Evolutionary conservation across 2,113 vertebrate genomes (phyloP), one percentile per base, ranked within the genome.

Genomic region (Myotis davidii): DNA sequence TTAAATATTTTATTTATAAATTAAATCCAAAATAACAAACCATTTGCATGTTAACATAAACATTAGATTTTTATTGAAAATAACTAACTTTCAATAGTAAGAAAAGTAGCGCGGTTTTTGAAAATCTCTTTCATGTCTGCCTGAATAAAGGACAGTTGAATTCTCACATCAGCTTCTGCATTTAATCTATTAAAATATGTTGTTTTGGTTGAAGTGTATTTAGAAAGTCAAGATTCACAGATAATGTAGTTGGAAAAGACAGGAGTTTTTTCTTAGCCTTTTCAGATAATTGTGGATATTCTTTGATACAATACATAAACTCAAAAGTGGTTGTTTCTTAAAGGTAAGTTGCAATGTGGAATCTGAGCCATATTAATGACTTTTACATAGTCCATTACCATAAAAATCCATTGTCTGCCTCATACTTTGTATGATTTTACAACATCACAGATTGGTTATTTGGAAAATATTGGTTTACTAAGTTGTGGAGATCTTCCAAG

Each of bases 211-310:
- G 8, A 48, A 37, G 21, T 56, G n/a, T 37, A 16, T 72, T 16
- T 61, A 56, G 61, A 83, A 84, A 88, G 70, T 45, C 64, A 29
- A 69, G 32, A 45, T 11, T 74, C 29, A 56, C 42, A 54, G 48
- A 16, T 85, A 61, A 61, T 56, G 3, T 69, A 37, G 32, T 70
- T 64, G 21, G 11, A 50, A 92, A 92, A 85, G 6, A 21, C 21
- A 37, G 45, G 39, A 79, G 25, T 56, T 8, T 52, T 92, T 79
- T 78, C 2, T 21, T 61, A 54, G 64, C 25, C 4, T 52, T 91
- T 94, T 81, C 73, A 93, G 37, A 54, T 67, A 59, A 64, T 27
- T 45, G 21, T 92, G 83, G 18, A 2, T 90, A 76, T 87, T 88
- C 37, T 90, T 85, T 54, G 20, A 34, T 90, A 34, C 10, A 29